A percentile compares a stretch with the other conserved stretches of the same genome.
Evolutionary conservation across 2,113 vertebrate genomes (phyloP).

Genomic region (Plecturocebus donacophilus): DNA sequence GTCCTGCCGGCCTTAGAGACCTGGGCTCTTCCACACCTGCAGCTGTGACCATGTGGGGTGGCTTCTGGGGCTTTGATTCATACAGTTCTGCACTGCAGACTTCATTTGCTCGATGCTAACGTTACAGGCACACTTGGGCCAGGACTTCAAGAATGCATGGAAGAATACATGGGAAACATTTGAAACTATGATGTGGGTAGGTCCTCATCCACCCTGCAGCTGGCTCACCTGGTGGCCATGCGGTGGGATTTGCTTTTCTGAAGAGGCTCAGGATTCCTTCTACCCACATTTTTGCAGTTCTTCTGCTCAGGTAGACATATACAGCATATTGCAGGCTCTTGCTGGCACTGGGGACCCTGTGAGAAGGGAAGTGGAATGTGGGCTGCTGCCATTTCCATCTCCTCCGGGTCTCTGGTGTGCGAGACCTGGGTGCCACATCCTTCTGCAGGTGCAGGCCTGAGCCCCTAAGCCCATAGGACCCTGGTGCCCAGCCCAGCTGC

Average conservation of each 20-base stretch:
- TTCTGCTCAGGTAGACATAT: neutral
- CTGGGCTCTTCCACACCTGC: neutral
- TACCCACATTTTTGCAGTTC: neutral
- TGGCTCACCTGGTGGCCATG: neutral
- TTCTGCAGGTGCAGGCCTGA: neutral
- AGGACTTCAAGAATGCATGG: neutral
- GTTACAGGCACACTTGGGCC: neutral
- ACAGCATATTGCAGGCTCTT: neutral
- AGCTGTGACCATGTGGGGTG: neutral
- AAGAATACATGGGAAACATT: no score
- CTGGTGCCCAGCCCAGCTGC: neutral
- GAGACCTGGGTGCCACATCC: fast-evolving
- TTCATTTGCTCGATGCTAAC: neutral
- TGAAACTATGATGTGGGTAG: neutral
- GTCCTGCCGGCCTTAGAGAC: neutral
- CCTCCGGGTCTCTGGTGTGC: neutral
- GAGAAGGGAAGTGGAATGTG: neutral
- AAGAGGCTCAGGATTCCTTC: neutral
- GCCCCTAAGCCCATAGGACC: neutral
- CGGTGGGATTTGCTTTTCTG: no score
- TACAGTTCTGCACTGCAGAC: neutral
- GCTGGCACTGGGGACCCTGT: fast-evolving
- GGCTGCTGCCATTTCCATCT: neutral
- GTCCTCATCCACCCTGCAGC: fast-evolving
- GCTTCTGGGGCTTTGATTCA: neutral